phyloP scores from a whole-genome alignment of 2,888 invertebrate species.

The Himalopsyche tibetana region DNA sequence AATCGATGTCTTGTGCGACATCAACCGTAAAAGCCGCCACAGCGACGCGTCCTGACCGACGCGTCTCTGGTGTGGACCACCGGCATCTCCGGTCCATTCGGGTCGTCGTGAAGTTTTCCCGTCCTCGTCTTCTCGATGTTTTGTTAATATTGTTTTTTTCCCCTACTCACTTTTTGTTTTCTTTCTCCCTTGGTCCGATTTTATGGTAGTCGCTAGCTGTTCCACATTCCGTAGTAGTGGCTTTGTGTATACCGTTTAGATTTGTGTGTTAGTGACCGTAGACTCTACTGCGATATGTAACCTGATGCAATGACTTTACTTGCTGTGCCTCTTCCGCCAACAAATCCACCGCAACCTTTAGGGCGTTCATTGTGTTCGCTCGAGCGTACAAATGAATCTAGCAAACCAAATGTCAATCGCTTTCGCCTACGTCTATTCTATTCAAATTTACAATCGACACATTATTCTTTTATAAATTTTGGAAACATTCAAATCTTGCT shows the following conservation, averaged over 20 bases:
- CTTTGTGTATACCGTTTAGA: conserved; percentile 63
- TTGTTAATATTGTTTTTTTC: conserved; percentile 40
- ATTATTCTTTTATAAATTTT: too few relatives aligned
- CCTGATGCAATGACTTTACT: conserved; percentile 65
- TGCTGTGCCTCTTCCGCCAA: conserved; percentile 56
- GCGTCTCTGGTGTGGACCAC: background rate
- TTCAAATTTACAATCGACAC: too few relatives aligned
- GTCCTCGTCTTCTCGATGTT: conserved; percentile 23
- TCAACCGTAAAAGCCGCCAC: background rate
- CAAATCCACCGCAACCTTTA: conserved; percentile 35
- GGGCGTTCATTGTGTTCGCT: conserved; percentile 34
- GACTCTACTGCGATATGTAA: conserved; percentile 63
- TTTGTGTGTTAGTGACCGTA: conserved; percentile 57
- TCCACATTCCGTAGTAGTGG: conserved; percentile 62
- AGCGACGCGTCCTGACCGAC: background rate
- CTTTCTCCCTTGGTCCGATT: conserved; percentile 77
- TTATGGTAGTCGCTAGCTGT: conserved; percentile 57
- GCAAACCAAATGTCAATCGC: background rate
- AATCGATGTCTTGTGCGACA: background rate
- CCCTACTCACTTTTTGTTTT: conserved; percentile 68
- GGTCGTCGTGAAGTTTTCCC: conserved; percentile 34
- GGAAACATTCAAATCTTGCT: too few relatives aligned
- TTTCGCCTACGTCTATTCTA: too few relatives aligned
- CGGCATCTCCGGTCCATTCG: background rate
- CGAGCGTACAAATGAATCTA: background rate